phyloP scores from a whole-genome alignment of 30 jellyfish, hydroid and myxozoan genomes.

The Hydractinia symbiolongicarpus region DNA sequence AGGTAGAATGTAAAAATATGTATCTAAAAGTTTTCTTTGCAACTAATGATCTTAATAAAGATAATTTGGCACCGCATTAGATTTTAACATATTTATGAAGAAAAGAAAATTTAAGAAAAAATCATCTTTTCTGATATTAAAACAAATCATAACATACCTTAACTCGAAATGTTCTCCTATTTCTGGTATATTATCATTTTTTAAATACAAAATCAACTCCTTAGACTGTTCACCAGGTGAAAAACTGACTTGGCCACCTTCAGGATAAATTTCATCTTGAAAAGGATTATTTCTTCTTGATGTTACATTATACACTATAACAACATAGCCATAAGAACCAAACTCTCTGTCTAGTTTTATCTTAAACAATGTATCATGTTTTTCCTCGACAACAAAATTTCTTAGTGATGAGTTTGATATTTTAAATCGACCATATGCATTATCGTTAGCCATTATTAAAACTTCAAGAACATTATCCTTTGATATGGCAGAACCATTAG shows the following conservation, averaged over 20 bases:
- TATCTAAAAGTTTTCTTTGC: too few relatives aligned
- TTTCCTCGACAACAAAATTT: conserved; percentile 38
- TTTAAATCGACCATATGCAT: conserved; percentile 83
- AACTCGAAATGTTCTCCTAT: conserved; percentile 44
- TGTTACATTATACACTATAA: conserved; percentile 44
- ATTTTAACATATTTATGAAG: not conserved
- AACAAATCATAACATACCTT: too few relatives aligned
- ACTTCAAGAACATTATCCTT: conserved; percentile 32
- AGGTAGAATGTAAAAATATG: not conserved
- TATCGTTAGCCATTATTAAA: conserved; percentile 61
- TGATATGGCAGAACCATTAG: conserved; percentile 46
- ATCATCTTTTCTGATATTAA: too few relatives aligned
- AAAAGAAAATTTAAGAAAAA: not conserved
- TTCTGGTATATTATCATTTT: conserved; percentile 70
- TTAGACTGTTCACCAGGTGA: conserved; percentile 45
- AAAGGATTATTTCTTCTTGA: conserved; percentile 27
- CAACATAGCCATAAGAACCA: conserved; percentile 71
- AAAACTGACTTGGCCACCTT: conserved; percentile 49
- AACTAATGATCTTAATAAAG: not conserved
- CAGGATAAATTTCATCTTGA: conserved; percentile 52
- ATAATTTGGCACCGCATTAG: not conserved
- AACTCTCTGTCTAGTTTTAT: conserved; percentile 54
- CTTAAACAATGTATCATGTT: conserved; percentile 36
- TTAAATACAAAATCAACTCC: conserved; percentile 28
- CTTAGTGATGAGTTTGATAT: conserved; percentile 49